phyloP scores from a whole-genome alignment of 2,113 vertebrate species.

The Grantiella picta region DNA sequence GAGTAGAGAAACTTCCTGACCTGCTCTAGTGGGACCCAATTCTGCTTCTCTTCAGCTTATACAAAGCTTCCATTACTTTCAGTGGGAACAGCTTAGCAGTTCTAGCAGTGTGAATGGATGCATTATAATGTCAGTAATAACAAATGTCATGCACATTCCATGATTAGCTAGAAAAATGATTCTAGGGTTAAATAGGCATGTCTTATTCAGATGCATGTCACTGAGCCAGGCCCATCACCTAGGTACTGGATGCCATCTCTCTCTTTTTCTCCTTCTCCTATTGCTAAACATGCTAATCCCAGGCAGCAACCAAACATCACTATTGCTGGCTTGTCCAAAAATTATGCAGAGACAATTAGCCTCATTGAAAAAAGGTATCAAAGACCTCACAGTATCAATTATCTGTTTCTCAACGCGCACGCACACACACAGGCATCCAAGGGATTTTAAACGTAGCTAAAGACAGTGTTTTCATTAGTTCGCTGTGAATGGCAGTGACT shows the following conservation, averaged over 20 bases:
- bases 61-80: slow-evolving; percentile 46
- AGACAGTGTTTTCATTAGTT: slow-evolving; percentile 57
- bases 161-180: slow-evolving; percentile 64
- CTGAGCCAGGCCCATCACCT: slow-evolving; percentile 26
- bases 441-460: slow-evolving; percentile 51
- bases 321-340: slow-evolving; percentile 44
- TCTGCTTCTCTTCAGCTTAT: slow-evolving; percentile 1
- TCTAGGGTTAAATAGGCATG: slow-evolving; percentile 58
- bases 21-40: not conserved
- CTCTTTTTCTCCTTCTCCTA: slow-evolving; percentile 29
- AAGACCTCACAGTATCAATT: slow-evolving; percentile 62
- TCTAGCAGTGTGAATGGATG: slow-evolving; percentile 25
- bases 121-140: slow-evolving; percentile 60
- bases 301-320: slow-evolving; percentile 36
- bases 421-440: slow-evolving; percentile 21
- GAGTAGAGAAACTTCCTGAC: not conserved
- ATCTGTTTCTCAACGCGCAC: not conserved
- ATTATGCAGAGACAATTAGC: slow-evolving; percentile 62
- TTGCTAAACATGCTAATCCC: slow-evolving; percentile 55
- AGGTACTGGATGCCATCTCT: slow-evolving; percentile 52
- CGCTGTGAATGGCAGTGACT: slow-evolving; percentile 47
- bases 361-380: slow-evolving; percentile 61
- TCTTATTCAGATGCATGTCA: slow-evolving; percentile 61
- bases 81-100: slow-evolving; percentile 58
- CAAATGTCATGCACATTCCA: slow-evolving; percentile 62